Evolutionary conservation across 1,140 invertebrate species (phyloP).

Genomic region (Drosophila santomea): DNA sequence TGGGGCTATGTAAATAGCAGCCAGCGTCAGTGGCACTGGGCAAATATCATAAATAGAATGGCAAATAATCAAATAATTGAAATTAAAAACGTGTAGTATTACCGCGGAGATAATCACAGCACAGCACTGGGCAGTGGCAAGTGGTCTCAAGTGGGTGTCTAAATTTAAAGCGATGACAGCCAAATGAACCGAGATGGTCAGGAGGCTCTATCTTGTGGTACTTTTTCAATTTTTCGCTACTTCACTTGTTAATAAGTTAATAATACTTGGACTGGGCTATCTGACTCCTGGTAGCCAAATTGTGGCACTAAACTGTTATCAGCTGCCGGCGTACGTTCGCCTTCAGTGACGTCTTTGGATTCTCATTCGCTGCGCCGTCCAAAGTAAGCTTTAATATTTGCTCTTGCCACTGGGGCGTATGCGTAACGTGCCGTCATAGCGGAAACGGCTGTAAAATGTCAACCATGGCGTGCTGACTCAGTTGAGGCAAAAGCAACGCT

Average conservation of each 20-base stretch:
- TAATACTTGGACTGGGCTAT: constrained; percentile 9
- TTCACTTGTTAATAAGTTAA: constrained; percentile 10
- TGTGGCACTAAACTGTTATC: constrained; percentile 56
- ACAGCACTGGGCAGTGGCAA: background rate
- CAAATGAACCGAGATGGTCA: constrained; percentile 39
- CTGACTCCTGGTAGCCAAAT: constrained; percentile 32
- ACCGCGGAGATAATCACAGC: constrained; percentile 53
- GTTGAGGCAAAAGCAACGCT: constrained; percentile 10
- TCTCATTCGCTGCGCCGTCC: constrained; percentile 45
- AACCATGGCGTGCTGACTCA: constrained; percentile 48
- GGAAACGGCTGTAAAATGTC: constrained; percentile 62
- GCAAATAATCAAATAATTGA: constrained; percentile 57
- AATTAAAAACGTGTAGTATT: constrained; percentile 52
- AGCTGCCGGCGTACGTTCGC: constrained; percentile 51
- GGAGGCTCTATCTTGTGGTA: constrained; percentile 20
- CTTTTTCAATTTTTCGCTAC: constrained; percentile 20
- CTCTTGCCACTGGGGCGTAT: constrained; percentile 55
- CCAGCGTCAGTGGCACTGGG: constrained; percentile 14
- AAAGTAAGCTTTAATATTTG: constrained; percentile 51
- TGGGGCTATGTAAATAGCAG: constrained; percentile 40
- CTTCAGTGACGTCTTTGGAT: constrained; percentile 61
- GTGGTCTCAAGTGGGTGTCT: constrained; percentile 44
- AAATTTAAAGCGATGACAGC: constrained; percentile 66
- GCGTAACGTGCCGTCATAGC: constrained; percentile 52
- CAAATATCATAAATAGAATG: constrained; percentile 65